phyloP scores from a whole-genome alignment of 1,140 invertebrate genomes.

The Medauroidea extradentata region DNA sequence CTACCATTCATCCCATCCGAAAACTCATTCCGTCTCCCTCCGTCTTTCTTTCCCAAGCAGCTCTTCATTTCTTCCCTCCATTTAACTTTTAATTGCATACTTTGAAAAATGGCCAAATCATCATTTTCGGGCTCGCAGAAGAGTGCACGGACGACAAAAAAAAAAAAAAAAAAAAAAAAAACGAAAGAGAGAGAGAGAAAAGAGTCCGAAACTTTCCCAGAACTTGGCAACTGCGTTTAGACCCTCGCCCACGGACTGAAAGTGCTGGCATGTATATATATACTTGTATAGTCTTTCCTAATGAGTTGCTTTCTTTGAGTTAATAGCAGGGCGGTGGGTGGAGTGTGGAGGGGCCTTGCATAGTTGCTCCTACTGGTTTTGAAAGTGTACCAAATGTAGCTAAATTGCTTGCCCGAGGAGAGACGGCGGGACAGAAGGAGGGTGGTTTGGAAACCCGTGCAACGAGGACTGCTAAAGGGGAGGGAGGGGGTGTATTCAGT shows the following conservation, averaged over 20 bases:
- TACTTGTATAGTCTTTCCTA: neutral
- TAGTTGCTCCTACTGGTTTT: neutral
- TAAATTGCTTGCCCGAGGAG: constrained; percentile 12
- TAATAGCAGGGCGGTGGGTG: constrained; percentile 8
- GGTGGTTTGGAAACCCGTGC: neutral
- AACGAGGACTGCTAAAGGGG: neutral
- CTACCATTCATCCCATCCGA: neutral
- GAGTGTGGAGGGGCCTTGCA: neutral
- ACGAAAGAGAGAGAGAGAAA: no score
- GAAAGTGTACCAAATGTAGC: constrained; percentile 15
- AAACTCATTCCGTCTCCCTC: neutral
- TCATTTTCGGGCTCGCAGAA: constrained; percentile 6
- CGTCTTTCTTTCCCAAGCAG: neutral
- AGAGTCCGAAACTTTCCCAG: no score
- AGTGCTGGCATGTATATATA: no score
- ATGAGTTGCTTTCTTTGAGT: constrained; percentile 19
- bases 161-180: constrained; percentile 5
- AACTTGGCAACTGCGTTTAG: no score
- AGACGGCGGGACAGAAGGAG: neutral
- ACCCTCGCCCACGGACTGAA: no score
- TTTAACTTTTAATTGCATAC: constrained; percentile 18
- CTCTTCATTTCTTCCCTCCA: constrained; percentile 10
- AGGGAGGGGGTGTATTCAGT: neutral
- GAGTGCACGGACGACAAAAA: neutral
- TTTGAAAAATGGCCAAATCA: constrained; percentile 17